A percentile compares a stretch with the other conserved stretches of the same genome.
phyloP scores from a whole-genome alignment of 2,888 invertebrate species.

The Trachelus troglodyta region DNA sequence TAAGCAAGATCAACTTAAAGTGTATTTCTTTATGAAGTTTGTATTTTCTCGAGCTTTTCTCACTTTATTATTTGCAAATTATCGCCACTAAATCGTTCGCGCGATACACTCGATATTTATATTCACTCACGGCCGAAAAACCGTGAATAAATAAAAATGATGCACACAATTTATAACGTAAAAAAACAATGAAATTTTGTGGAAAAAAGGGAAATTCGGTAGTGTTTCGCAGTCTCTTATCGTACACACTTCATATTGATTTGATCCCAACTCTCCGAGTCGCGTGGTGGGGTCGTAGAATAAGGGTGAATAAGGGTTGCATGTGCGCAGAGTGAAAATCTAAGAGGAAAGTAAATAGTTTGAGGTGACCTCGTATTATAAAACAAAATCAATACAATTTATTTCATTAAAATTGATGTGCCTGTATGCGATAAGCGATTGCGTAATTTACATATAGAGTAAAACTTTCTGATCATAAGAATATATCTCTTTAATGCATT shows the following conservation, averaged over 20 bases:
- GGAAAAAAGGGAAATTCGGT: slow-evolving; percentile 32
- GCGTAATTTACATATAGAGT: background rate
- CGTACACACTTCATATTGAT: slow-evolving; percentile 54
- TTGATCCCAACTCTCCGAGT: slow-evolving; percentile 37
- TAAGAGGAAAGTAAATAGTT: background rate
- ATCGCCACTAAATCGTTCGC: background rate
- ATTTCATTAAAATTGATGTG: background rate
- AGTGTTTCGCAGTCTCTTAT: slow-evolving; percentile 39
- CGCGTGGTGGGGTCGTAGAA: slow-evolving; percentile 41
- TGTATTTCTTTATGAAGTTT: background rate
- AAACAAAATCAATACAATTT: background rate
- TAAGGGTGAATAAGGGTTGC: background rate
- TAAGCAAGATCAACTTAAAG: background rate
- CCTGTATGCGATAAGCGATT: background rate
- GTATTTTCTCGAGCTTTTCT: background rate
- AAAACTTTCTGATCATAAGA: background rate
- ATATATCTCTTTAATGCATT: background rate
- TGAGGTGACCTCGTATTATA: background rate
- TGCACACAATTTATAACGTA: background rate
- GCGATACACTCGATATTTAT: background rate
- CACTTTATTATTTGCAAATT: background rate
- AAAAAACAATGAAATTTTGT: slow-evolving; percentile 18
- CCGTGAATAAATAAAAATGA: background rate
- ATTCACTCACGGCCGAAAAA: background rate
- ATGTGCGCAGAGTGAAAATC: background rate